Percentiles rank a stretch among this genome's conserved stretches.
Conservation (phyloP, 2,888 invertebrate species). For the Euplagia quadripunctaria region DNA sequence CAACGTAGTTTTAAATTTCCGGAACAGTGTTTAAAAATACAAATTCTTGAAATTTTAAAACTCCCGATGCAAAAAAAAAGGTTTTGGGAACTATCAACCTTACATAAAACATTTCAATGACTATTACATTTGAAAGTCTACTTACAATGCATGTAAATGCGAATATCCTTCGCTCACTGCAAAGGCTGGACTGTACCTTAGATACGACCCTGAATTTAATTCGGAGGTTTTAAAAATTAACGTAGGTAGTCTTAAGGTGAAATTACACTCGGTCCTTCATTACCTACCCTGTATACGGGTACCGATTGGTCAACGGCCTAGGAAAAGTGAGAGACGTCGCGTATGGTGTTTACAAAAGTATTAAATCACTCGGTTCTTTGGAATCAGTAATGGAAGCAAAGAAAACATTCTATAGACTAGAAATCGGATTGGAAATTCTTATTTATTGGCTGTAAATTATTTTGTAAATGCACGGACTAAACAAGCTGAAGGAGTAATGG, state of each 20-base stretch:
- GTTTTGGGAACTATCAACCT: constrained; percentile 47
- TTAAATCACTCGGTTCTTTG: neutral
- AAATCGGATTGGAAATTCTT: neutral
- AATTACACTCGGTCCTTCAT: too few species aligned
- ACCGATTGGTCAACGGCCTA: neutral
- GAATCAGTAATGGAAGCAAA: neutral
- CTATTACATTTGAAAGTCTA: constrained; percentile 31
- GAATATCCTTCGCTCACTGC: constrained; percentile 25
- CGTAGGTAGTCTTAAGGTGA: too few species aligned
- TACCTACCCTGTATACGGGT: too few species aligned
- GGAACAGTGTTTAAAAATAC: constrained; percentile 21
- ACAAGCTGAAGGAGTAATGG: neutral
- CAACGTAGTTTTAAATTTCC: constrained; percentile 50
- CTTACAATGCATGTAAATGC: constrained; percentile 50
- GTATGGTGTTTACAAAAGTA: neutral
- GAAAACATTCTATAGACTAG: neutral
- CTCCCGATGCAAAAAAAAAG: constrained; percentile 27
- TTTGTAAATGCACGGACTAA: neutral
- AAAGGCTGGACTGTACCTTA: constrained; percentile 20
- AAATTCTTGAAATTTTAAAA: constrained; percentile 36
- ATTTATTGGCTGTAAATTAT: too few species aligned
- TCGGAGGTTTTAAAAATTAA: neutral
- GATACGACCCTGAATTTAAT: neutral
- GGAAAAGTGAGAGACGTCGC: neutral
- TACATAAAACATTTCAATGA: constrained; percentile 41